Conservation (phyloP, 2,113 vertebrate genomes). For the Acrocephalus kingi region DNA sequence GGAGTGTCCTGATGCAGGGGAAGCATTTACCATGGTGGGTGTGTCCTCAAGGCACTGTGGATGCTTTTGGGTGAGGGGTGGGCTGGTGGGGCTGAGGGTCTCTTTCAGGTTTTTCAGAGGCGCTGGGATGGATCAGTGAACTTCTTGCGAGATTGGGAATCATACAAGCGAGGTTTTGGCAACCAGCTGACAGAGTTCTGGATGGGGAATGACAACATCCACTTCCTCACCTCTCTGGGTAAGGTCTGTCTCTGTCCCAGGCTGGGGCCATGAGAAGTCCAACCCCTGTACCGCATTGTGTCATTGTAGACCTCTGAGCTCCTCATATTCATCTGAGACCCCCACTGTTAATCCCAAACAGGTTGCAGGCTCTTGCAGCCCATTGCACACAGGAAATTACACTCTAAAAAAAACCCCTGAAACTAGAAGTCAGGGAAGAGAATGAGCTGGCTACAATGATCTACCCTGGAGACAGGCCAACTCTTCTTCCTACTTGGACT, state of each 20-base stretch:
- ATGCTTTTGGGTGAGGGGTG: neutral
- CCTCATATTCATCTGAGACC: neutral
- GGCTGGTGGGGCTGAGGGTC: neutral
- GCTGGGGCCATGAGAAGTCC: neutral
- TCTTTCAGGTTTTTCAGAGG: constrained; percentile 63
- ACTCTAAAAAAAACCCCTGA: neutral
- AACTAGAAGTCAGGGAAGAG: neutral
- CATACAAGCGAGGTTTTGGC: constrained; percentile 68
- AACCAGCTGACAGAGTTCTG: constrained; percentile 70
- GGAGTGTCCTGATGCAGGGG: neutral
- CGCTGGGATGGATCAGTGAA: constrained; percentile 57
- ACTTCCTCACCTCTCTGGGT: constrained; percentile 56
- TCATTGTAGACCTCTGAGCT: neutral
- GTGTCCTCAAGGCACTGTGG: rapidly evolving
- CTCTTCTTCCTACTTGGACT: neutral
- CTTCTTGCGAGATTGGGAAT: constrained; percentile 57
- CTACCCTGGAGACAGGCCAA: neutral
- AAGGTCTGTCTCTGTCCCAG: rapidly evolving
- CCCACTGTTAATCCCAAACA: neutral
- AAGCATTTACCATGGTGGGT: neutral
- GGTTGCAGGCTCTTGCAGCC: neutral
- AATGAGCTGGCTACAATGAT: neutral
- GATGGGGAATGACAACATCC: constrained; percentile 71
- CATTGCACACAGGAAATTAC: neutral
- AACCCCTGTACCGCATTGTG: neutral